Base-by-base conservation (phyloP, 2,113 vertebrate genomes). In the Sialia sialis region DNA sequence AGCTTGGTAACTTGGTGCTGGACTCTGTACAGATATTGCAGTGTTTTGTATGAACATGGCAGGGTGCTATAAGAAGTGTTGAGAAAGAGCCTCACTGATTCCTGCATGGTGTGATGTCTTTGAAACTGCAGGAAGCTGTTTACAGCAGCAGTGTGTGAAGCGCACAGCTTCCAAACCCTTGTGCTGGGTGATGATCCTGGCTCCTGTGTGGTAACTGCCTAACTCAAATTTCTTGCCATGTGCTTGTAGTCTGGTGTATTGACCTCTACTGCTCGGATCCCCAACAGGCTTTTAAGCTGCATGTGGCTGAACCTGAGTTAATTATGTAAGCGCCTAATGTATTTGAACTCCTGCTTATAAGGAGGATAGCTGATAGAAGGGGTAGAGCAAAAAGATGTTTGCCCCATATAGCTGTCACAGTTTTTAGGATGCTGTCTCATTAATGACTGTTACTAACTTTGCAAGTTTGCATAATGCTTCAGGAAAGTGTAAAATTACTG, bases 161-260 rank as follows among this genome's bases (percentile, higher is more conserved):
- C 0, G 3, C 0, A 0, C 49, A 29, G 44, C 46, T 87, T 68
- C 6, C 1, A 34, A 5, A 12, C 46, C 27, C 4, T 8, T 16
- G 51, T 70, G 41, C 26, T 80, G 79, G 38, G 30, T 0, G 15
- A n/a, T 83, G 68, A 22, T 44, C 60, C 32, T 52, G 49, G 41
- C 41, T 74, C 4, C 63, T 55, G 63, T 3, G 1, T 56, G 60
- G 15, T 39, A 13, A 12, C 73, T 72, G 70, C 70, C 23, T 27
- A 4, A 38, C 62, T 76, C 41, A 10, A 0, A n/a, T 63, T 77
- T 78, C 56, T 7, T 86, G 56, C 52, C 19, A 0, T 19, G 68
- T 46, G 32, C 78, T 68, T 26, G 29, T 18, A 49, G 48, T 51
- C 46, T 21, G 5, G 3, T 49, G 79, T 10, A 4, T 51, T 92